phyloP scores from a whole-genome alignment of 2,113 vertebrate species.

The Sminthopsis crassicaudata region DNA sequence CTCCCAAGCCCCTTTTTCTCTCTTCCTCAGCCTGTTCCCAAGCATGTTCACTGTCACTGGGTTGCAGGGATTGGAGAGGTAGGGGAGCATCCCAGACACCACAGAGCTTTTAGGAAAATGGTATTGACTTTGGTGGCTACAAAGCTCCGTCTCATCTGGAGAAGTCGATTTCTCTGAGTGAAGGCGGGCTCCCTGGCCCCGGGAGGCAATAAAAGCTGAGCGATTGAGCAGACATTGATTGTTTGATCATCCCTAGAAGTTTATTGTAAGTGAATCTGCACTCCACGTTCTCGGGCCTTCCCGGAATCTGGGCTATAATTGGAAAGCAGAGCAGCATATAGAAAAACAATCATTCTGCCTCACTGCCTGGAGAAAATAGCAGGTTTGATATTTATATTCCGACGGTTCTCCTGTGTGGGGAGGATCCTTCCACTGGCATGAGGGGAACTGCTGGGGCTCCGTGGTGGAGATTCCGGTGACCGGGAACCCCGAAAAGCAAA shows the following conservation, averaged over 20 bases:
- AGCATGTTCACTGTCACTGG: slow-evolving; percentile 27
- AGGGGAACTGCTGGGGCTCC: background rate
- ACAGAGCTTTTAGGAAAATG: slow-evolving; percentile 52
- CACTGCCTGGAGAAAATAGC: slow-evolving; percentile 62
- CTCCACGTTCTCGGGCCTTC: slow-evolving; percentile 68
- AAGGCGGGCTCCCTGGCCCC: slow-evolving; percentile 31
- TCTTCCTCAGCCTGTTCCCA: slow-evolving; percentile 20
- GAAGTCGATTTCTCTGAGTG: background rate
- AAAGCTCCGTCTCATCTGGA: background rate
- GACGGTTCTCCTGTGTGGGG: background rate
- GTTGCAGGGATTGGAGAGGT: background rate
- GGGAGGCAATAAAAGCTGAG: background rate
- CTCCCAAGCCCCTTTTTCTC: background rate
- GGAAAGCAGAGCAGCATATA: slow-evolving; percentile 68
- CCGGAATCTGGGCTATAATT: slow-evolving; percentile 77
- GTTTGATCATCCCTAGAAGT: slow-evolving; percentile 64
- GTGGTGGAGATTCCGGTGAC: background rate
- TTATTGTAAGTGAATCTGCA: slow-evolving; percentile 72
- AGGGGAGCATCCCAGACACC: slow-evolving; percentile 27
- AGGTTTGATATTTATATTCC: slow-evolving; percentile 62
- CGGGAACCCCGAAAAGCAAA: background rate
- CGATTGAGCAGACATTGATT: slow-evolving; percentile 50
- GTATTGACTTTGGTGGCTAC: slow-evolving; percentile 45
- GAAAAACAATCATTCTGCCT: slow-evolving; percentile 77
- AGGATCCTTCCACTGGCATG: background rate